Evolutionary conservation across 2,888 invertebrate genomes (phyloP).

Genomic region (Acholoe squamosa): DNA sequence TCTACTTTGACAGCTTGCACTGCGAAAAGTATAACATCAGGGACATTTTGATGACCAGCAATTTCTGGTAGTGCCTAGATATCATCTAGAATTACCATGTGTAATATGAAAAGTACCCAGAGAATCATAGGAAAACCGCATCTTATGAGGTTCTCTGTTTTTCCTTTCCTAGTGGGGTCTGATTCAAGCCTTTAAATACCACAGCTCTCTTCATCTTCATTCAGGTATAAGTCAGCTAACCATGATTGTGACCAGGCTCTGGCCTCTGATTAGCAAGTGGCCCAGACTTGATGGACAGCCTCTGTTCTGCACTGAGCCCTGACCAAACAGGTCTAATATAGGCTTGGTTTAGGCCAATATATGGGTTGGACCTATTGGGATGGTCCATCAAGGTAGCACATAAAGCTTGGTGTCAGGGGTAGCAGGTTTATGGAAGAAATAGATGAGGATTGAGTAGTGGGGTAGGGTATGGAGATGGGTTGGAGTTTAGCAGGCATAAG

Average conservation of each 20-base stretch:
- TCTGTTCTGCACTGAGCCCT: too few relatives aligned
- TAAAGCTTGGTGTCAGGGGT: neutral
- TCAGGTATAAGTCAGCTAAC: neutral
- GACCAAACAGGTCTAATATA: too few relatives aligned
- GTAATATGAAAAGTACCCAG: too few relatives aligned
- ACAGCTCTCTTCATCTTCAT: conserved; percentile 42
- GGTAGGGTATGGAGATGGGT: neutral
- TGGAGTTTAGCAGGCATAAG: too few relatives aligned
- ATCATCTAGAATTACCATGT: too few relatives aligned
- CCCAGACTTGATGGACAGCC: too few relatives aligned
- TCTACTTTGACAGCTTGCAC: too few relatives aligned
- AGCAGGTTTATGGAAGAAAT: neutral
- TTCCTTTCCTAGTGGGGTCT: neutral
- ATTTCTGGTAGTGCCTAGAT: too few relatives aligned
- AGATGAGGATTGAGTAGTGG: neutral
- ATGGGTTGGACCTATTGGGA: neutral
- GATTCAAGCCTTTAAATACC: neutral
- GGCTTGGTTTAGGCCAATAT: neutral
- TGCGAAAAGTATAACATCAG: too few relatives aligned
- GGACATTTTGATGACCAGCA: too few relatives aligned
- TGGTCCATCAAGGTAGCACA: neutral
- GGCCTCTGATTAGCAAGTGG: neutral
- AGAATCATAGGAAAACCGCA: too few relatives aligned
- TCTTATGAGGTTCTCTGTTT: too few relatives aligned
- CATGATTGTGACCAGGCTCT: neutral